Evolutionary conservation across 2,888 invertebrate species (phyloP), one percentile per base, ranked within the genome.

Genomic region (Helobdella robusta): DNA sequence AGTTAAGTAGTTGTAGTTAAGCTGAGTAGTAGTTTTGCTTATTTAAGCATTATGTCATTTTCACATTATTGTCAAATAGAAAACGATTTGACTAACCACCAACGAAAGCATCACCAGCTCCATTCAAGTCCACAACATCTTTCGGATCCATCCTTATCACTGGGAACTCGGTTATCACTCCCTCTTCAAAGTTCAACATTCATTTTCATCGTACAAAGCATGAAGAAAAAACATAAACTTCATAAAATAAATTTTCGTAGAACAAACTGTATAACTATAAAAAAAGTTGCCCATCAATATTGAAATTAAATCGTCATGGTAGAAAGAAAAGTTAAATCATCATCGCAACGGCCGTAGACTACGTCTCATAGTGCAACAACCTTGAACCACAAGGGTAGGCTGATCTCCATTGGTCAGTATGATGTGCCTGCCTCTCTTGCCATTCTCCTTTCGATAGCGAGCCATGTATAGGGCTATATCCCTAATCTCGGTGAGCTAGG

Each of bases 81-180:
- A n/a, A 40, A 40, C n/a, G n/a, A 40, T 40, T 20, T 50, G 28
- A 58, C 71, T 66, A 70, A 78, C 86, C 98, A 70, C 98, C 98
- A 52, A 91, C 88, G 82, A 98, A 98, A 0, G 95, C 95, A 82
- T 98, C 98, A 0, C 98, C 98, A 60, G 98, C 98, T 11, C 97
- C 97, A 81, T 97, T 98, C 0, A 97, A 95, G 78, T 98, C 98
- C 0, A 94, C 86, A 62, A 98, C 86, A 75, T 89, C 84, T 28
- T 89, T 87, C 54, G 82, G 77, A 0, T 84, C 79, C 2, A 78
- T 77, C 50, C 79, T 80, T 0, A 79, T 80, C 0, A 90, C 89
- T 0, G 88, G 86, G 73, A 86, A 88, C 74, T 88, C 86, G 0
- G 81, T 81, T 0, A 89, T 82, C 70, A 82, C 80, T 28, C 85